phyloP scores from a whole-genome alignment of 2,113 vertebrate genomes.

The Baryphthengus martii region DNA sequence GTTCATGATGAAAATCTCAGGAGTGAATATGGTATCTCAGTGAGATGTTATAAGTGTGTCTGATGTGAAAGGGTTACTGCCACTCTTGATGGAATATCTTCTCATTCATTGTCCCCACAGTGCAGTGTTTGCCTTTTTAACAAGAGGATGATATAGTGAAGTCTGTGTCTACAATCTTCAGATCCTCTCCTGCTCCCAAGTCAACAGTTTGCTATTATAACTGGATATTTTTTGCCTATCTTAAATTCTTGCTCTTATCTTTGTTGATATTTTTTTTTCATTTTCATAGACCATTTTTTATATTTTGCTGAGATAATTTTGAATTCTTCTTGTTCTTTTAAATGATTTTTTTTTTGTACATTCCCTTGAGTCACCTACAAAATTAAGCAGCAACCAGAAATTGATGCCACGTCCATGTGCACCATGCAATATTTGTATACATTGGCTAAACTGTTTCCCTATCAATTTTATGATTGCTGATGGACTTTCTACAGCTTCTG shows the following conservation, averaged over 20 bases:
- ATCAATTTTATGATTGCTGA: background rate
- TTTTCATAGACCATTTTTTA: background rate
- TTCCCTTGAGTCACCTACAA: background rate
- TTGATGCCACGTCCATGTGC: background rate
- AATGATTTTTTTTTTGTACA: background rate
- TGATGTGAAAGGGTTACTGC: background rate
- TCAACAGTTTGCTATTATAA: background rate
- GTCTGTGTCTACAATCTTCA: background rate
- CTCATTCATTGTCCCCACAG: background rate
- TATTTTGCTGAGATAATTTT: background rate
- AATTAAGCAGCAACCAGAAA: background rate
- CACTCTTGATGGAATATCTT: background rate
- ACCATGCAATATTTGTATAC: background rate
- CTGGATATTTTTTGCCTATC: background rate
- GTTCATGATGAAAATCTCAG: background rate
- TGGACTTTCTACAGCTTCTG: background rate
- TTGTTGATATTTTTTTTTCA: background rate
- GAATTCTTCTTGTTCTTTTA: background rate
- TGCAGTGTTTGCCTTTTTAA: background rate
- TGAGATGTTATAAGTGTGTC: background rate
- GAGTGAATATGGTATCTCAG: background rate
- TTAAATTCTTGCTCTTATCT: background rate
- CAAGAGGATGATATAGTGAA: background rate
- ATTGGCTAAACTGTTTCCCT: background rate
- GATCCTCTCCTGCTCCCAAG: background rate